phyloP scores from a whole-genome alignment of 2,113 vertebrate species.

The Micronycteris hirsuta region DNA sequence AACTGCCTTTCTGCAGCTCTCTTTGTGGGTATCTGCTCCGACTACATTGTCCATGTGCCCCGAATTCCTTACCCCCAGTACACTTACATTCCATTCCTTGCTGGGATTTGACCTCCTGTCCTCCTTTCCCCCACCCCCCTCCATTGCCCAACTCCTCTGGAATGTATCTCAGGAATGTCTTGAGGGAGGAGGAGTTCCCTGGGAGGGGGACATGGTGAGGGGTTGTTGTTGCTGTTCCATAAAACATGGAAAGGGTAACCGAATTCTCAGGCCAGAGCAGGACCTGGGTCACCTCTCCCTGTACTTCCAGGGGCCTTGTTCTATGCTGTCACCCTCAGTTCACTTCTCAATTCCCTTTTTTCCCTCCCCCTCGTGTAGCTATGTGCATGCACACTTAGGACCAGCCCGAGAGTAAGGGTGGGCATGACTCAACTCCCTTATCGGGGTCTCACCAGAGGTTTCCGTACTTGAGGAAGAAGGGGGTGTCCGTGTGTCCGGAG shows the following conservation, averaged over 20 bases:
- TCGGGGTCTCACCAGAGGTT: slow-evolving; percentile 67
- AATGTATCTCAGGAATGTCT: slow-evolving; percentile 81
- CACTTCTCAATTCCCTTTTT: neutral
- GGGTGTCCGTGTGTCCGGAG: slow-evolving; percentile 66
- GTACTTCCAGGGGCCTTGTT: neutral
- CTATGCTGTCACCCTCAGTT: neutral
- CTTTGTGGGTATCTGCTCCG: slow-evolving; percentile 22
- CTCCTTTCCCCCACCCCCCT: neutral
- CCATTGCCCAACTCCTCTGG: slow-evolving; percentile 78
- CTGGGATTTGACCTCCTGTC: slow-evolving; percentile 73
- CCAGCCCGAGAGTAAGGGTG: neutral
- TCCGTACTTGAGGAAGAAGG: slow-evolving; percentile 51
- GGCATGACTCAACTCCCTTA: slow-evolving; percentile 72
- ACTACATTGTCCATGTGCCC: slow-evolving; percentile 40
- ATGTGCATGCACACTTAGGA: neutral
- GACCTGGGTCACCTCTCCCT: neutral
- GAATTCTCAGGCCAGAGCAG: neutral
- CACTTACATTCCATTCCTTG: slow-evolving; percentile 74
- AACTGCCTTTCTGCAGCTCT: neutral
- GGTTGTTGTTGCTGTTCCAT: slow-evolving; percentile 9
- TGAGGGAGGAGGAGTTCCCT: slow-evolving; percentile 69
- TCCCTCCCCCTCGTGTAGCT: neutral
- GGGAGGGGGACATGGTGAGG: neutral
- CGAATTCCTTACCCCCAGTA: slow-evolving; percentile 41
- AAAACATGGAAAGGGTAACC: slow-evolving; percentile 23